phyloP scores from a whole-genome alignment of 2,888 invertebrate genomes.

The Lasioglossum malachurum region DNA sequence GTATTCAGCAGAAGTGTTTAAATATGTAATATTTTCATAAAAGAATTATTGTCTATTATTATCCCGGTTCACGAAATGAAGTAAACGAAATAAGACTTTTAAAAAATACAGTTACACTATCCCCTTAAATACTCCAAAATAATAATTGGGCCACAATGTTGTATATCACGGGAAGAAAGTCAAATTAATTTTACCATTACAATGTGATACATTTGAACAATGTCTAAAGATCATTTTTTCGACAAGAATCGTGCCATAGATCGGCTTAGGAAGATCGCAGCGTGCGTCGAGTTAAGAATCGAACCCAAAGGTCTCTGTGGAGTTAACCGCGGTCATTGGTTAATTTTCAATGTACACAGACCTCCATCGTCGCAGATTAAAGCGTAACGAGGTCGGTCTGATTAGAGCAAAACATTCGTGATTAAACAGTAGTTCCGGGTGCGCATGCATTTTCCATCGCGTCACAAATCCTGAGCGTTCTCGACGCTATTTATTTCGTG shows the following conservation, averaged over 20 bases:
- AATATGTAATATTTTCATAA: background rate
- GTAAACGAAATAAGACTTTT: too few species aligned
- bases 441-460: background rate
- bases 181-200: background rate
- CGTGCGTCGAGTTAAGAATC: slow-evolving; percentile 18
- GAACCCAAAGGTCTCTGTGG: slow-evolving; percentile 23
- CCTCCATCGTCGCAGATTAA: slow-evolving; percentile 41
- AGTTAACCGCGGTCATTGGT: slow-evolving; percentile 42
- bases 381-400: slow-evolving; percentile 45
- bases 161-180: background rate
- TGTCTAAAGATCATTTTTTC: background rate
- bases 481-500: background rate
- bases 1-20: background rate
- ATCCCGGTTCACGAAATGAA: too few species aligned
- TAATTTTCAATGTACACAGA: slow-evolving; percentile 18
- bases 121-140: too few species aligned
- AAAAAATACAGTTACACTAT: too few species aligned
- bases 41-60: too few species aligned
- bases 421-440: slow-evolving; percentile 28
- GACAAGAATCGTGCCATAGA: background rate
- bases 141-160: too few species aligned
- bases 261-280: too few species aligned
- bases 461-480: background rate
- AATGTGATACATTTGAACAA: background rate
- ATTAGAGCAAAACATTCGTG: slow-evolving; percentile 50